A percentile compares a stretch with the other conserved stretches of the same genome.
phyloP scores from a whole-genome alignment of 2,888 invertebrate species.

The Calliphora vomitoria region DNA sequence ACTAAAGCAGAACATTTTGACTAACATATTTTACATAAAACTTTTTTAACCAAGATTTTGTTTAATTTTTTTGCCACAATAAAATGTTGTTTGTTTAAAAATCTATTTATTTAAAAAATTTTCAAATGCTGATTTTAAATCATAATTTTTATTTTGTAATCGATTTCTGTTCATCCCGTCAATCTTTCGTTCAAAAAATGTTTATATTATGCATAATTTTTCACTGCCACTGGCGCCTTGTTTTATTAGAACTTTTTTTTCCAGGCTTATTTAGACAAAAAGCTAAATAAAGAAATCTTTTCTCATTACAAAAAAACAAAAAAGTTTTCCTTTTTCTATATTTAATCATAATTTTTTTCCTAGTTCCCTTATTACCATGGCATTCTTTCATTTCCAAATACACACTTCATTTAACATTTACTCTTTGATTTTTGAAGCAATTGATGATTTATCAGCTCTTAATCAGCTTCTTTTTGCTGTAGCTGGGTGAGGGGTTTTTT shows the following conservation, averaged over 20 bases:
- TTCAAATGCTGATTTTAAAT: not conserved
- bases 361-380: not conserved
- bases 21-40: too few relatives aligned
- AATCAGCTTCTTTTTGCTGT: constrained; percentile 57
- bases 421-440: constrained; percentile 68
- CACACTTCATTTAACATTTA: constrained; percentile 71
- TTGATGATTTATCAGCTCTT: constrained; percentile 71
- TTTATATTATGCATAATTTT: constrained; percentile 29
- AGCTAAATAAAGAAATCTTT: constrained; percentile 5
- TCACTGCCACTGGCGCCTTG: constrained; percentile 52
- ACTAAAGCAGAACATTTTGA: too few relatives aligned
- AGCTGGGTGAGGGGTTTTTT: not conserved
- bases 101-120: not conserved
- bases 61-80: too few relatives aligned
- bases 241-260: not conserved
- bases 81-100: too few relatives aligned
- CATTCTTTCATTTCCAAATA: constrained; percentile 35
- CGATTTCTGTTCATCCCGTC: not conserved
- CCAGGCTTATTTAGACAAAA: not conserved
- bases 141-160: not conserved
- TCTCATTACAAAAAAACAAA: not conserved
- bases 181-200: not conserved
- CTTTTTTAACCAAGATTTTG: too few relatives aligned
- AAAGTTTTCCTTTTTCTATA: constrained; percentile 13
- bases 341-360: constrained; percentile 32